Conservation (phyloP, 2,113 vertebrate species). For the Tragelaphus scriptus region DNA sequence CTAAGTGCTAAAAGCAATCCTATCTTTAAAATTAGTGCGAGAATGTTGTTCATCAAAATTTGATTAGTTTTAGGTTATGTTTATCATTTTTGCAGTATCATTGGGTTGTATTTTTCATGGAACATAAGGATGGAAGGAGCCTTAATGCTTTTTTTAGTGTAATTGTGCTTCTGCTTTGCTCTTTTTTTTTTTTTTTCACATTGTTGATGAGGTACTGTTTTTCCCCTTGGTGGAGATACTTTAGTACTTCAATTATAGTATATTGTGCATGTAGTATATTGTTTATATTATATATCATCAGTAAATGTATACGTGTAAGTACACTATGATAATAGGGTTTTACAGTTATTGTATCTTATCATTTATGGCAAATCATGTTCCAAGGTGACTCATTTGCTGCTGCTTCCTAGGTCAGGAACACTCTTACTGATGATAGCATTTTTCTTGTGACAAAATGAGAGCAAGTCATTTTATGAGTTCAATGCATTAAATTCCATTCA, state of each 20-base stretch:
- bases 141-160: not conserved
- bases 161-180: not conserved
- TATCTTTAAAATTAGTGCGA: not conserved
- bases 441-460: not conserved
- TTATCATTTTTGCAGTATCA: not conserved
- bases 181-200: not conserved
- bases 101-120: not conserved
- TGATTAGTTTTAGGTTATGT: constrained; percentile 7
- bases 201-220: not conserved
- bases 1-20: not conserved
- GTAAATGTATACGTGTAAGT: not conserved
- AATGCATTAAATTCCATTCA: not conserved
- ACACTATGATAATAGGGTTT: constrained; percentile 2
- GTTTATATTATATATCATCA: not conserved
- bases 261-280: not conserved
- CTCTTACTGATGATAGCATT: not conserved
- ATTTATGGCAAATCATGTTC: not conserved
- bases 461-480: constrained; percentile 7
- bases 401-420: not conserved
- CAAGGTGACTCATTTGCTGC: not conserved
- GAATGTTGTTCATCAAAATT: not conserved
- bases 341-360: not conserved
- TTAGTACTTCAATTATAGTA: not conserved
- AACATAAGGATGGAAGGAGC: not conserved
- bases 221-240: not conserved